Conservation (phyloP, 2,113 vertebrate species). For the Melanostigma gelatinosum region DNA sequence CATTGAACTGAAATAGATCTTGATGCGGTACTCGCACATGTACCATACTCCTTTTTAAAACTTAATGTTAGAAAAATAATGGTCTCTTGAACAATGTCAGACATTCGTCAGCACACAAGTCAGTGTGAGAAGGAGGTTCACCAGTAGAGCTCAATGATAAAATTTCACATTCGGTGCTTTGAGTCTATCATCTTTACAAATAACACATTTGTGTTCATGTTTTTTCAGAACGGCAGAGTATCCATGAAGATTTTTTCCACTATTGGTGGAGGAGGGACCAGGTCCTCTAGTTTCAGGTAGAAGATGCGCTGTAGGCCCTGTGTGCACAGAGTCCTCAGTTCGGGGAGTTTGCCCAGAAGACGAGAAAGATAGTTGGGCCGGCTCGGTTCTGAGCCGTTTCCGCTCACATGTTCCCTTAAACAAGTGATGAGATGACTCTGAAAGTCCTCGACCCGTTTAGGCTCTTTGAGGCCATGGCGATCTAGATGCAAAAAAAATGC, state of each 20-base stretch:
- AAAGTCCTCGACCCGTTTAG: constrained; percentile 91
- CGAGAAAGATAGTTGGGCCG: constrained; percentile 90
- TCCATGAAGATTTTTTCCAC: constrained; percentile 97
- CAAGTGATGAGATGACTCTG: constrained; percentile 90
- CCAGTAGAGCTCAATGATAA: constrained; percentile 22
- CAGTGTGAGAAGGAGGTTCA: constrained; percentile 33
- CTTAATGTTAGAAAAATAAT: constrained; percentile 55
- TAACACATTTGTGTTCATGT: background rate
- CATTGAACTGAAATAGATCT: constrained; percentile 27
- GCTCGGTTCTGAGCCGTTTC: constrained; percentile 73
- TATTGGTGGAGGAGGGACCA: constrained; percentile 92
- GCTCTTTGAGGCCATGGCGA: constrained; percentile 92
- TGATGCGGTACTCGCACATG: constrained; percentile 24
- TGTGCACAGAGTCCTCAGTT: constrained; percentile 93
- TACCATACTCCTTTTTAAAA: constrained; percentile 23
- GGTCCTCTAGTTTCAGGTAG: constrained; percentile 94
- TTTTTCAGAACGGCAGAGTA: constrained; percentile 90
- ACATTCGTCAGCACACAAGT: constrained; percentile 25
- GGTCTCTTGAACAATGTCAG: constrained; percentile 52
- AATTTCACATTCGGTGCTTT: constrained; percentile 26
- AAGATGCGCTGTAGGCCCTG: constrained; percentile 95
- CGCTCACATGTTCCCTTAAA: constrained; percentile 89
- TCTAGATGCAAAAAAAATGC: constrained; percentile 77
- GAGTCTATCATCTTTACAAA: constrained; percentile 21
- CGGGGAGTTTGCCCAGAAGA: constrained; percentile 91